A percentile compares a stretch with the other conserved stretches of the same genome.
These are phyloP conservation scores for Tubiluchus corallicola DNA, from an alignment of 2,888 invertebrate species.

Conservation along the genomic window DNA sequence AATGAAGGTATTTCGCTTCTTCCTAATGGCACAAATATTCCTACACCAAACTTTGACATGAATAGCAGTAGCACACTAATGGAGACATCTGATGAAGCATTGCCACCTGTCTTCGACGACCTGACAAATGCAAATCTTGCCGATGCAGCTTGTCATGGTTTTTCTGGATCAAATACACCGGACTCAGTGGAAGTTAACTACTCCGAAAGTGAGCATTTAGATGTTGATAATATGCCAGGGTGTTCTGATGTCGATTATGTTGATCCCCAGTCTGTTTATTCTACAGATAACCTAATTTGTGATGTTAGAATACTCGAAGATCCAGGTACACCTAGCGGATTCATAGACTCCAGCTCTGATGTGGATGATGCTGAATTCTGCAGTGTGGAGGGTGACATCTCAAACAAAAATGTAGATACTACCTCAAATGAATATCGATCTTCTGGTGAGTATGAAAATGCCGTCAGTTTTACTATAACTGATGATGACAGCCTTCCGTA, in stretches of 20 bases:
- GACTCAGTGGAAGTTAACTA: neutral
- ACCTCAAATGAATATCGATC: neutral
- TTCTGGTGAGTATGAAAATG: neutral
- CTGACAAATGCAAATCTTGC: neutral
- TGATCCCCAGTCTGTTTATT: neutral
- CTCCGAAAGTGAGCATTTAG: neutral
- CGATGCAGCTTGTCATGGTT: too few relatives aligned
- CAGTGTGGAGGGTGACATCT: neutral
- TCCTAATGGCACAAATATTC: too few relatives aligned
- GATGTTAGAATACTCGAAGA: neutral
- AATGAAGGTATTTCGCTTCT: neutral
- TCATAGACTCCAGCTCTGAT: slow-evolving; percentile 1
- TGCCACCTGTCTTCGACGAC: too few relatives aligned
- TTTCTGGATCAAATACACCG: too few relatives aligned
- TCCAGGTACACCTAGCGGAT: neutral
- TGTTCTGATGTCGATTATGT: neutral
- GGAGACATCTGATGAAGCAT: neutral
- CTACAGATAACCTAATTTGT: neutral
- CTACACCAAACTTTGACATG: neutral
- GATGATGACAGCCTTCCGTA: too few relatives aligned
- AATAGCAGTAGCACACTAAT: neutral
- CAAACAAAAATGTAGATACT: neutral
- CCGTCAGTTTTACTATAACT: too few relatives aligned
- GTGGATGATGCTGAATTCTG: slow-evolving; percentile 1
- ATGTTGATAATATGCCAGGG: neutral